Base-by-base conservation (phyloP, 2,113 vertebrate genomes). In the Ciconia stormi region DNA sequence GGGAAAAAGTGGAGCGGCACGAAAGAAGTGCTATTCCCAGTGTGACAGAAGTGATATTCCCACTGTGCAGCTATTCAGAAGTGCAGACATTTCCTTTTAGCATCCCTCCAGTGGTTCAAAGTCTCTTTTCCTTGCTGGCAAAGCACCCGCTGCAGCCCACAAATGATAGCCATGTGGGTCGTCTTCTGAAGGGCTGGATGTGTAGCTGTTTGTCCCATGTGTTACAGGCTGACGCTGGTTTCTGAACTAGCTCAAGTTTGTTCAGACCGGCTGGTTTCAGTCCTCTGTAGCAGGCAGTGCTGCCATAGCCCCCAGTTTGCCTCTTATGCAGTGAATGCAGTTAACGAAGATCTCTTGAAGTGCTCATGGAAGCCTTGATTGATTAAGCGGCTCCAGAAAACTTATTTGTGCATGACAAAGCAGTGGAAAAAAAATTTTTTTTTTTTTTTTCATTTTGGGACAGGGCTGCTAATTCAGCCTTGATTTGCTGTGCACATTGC, bases 11-110 rank as follows among this genome's bases (percentile, higher is more conserved):
- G 10, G 62, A 42, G 42, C 79, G 71, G 76, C 44, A 12, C 79
- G 73, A 92, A 95, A 95, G 87, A 85, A 23, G 61, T 91, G 86
- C 58, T 89, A 84, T 32, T 91, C 82, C 81, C 87, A 78, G 65
- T 29, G 87, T 44, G 49, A n/a, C 65, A 76, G 63, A 65, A 83
- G 67, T 58, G 50, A 67, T 91, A 71, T 59, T 94, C 84, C 74
- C 91, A 71, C 59, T 7, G 29, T 34, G 58, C 66, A 34, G 76
- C 90, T 92, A 82, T 87, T 90, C 72, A 79, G 59, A 89, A 97
- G 73, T 22, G 65, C 73, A 82, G 83, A 87, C 61, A 21, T 93
- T 95, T 92, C 82, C 82, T 95, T 93, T 92, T 87, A 95, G 70
- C 70, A 74, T 87, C 56, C 19, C 36, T 90, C 52, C 81, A 76